Evolutionary conservation across 2,888 invertebrate species (phyloP).

Genomic region (Epinotia nisella): DNA sequence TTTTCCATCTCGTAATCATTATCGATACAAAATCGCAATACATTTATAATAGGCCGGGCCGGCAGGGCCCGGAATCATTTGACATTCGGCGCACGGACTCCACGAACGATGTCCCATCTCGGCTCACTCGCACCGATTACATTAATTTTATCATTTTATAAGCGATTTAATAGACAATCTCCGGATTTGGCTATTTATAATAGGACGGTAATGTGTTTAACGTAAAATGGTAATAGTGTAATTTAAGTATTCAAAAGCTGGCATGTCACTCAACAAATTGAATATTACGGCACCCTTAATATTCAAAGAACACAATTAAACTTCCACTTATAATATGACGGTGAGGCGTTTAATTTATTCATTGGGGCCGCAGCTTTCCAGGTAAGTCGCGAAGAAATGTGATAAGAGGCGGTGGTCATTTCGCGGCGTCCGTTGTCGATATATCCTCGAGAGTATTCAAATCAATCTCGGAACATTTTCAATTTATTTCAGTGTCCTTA

Average conservation of each 20-base stretch:
- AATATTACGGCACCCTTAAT: constrained; percentile 57
- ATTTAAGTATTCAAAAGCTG: constrained; percentile 47
- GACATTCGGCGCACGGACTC: constrained; percentile 79
- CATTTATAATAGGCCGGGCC: constrained; percentile 74
- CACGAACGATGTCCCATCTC: constrained; percentile 81
- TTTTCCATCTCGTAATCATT: constrained; percentile 53
- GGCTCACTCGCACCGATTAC: constrained; percentile 79
- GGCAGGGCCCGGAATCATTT: constrained; percentile 68
- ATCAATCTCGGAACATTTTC: constrained; percentile 85
- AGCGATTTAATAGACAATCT: constrained; percentile 82
- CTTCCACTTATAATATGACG: constrained; percentile 59
- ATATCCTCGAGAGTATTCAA: constrained; percentile 82
- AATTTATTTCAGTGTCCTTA: constrained; percentile 85
- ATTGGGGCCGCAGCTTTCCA: constrained; percentile 63
- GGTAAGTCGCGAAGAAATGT: constrained; percentile 56
- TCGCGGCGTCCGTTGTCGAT: constrained; percentile 69
- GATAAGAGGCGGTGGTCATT: constrained; percentile 69
- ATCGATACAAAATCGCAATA: constrained; percentile 80
- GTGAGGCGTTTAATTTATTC: constrained; percentile 68
- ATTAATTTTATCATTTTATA: constrained; percentile 83
- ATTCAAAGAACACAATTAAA: constrained; percentile 59
- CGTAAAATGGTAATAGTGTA: constrained; percentile 46
- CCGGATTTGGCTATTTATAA: constrained; percentile 69
- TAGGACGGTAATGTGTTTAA: constrained; percentile 53
- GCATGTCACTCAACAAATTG: constrained; percentile 55